Base-by-base conservation (phyloP, 1,140 invertebrate genomes). In the Megalonaias nervosa region DNA sequence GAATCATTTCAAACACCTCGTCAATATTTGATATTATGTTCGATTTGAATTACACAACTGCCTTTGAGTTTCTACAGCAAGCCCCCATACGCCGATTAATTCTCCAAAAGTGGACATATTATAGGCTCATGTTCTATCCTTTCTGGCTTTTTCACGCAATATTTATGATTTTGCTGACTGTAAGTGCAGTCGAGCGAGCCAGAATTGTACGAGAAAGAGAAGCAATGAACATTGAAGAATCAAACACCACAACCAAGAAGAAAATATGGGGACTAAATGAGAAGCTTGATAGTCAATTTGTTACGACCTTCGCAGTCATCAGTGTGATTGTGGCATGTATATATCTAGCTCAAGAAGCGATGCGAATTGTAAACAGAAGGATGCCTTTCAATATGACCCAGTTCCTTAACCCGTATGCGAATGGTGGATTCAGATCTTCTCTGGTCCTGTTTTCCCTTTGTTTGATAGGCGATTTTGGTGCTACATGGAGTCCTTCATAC, bases 21-120 rank as follows among this genome's bases (percentile, higher is more conserved):
- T 82, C 81, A 14, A 62, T 82, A n/a, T 59, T 84, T 16, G 81
- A 81, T 72, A 82, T 79, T 68, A 71, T 84, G 61, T 77, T 79
- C 26, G 56, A 72, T 48, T 48, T 64, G 21, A 66, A 77, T 19
- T 75, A 75, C 12, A 48, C 58, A 38, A 73, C 68, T 14, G 83
- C 79, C 0, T 84, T 82, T 48, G 65, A 74, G 9, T 79, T 84
- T 16, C 74, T 82, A n/a, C 68, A 77, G 61, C 61, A 75, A 26
- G 65, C 72, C 2, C 79, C 81, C 16, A 60, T 84, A 13, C 67
- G 76, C 31, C 48, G 75, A 59, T 71, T 84, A 12, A 68, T 84
- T 13, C 74, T 62, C n/a, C n/a, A 56, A n/a, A 84, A 84, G 75
- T 84, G 83, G 83, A 71, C 60, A 19, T 65, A 68, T 1, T 81